phyloP scores from a whole-genome alignment of 2,888 invertebrate species.

The Cheilosia scutellata region DNA sequence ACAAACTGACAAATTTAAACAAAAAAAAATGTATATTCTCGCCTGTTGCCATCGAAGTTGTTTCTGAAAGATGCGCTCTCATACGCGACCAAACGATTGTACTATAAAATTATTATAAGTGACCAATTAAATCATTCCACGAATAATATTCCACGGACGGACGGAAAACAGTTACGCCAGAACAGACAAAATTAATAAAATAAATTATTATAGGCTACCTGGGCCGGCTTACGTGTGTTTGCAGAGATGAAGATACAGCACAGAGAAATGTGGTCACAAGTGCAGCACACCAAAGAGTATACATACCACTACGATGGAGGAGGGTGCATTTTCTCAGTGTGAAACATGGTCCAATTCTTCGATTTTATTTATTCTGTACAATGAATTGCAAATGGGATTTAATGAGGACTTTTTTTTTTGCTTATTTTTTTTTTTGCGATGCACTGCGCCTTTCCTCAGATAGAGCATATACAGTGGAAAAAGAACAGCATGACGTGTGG shows the following conservation, averaged over 20 bases:
- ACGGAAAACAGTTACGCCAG: constrained; percentile 46
- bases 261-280: constrained; percentile 59
- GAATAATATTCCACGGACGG: constrained; percentile 69
- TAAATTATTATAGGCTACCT: constrained; percentile 46
- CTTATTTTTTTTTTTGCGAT: not conserved
- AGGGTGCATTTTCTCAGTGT: constrained; percentile 21
- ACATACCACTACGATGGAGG: not conserved
- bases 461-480: constrained; percentile 2
- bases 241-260: constrained; percentile 41
- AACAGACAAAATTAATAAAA: constrained; percentile 15
- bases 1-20: not conserved
- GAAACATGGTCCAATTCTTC: constrained; percentile 70
- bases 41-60: constrained; percentile 45
- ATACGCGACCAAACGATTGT: constrained; percentile 17
- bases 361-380: constrained; percentile 69
- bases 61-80: constrained; percentile 40
- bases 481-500: constrained; percentile 34
- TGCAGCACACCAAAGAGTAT: not conserved
- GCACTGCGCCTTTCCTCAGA: constrained; percentile 5
- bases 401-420: constrained; percentile 59
- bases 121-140: constrained; percentile 74
- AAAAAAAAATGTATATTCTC: constrained; percentile 24
- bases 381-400: constrained; percentile 69
- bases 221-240: constrained; percentile 5
- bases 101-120: constrained; percentile 58